Percentiles rank a stretch among this genome's conserved stretches.
phyloP scores from a whole-genome alignment of 2,797 vertebrate species.

The Glossophaga mutica region DNA sequence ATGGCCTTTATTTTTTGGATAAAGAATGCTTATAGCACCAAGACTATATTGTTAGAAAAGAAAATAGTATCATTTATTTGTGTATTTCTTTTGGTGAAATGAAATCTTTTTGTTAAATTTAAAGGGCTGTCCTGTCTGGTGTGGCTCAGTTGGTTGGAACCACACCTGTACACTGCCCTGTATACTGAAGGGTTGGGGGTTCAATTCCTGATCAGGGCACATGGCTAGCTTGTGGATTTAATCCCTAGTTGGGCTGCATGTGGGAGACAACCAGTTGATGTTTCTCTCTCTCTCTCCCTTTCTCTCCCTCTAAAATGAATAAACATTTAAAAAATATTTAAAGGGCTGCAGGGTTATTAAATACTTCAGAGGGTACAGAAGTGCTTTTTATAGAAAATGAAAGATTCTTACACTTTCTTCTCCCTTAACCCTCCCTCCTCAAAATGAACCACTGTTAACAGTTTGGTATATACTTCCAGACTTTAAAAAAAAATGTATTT shows the following conservation, averaged over 20 bases:
- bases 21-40: not conserved
- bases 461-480: not conserved
- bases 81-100: conserved; percentile 23
- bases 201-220: too few species aligned
- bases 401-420: not conserved
- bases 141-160: too few species aligned
- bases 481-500: not conserved
- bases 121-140: too few species aligned
- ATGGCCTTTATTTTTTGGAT: not conserved
- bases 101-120: not conserved
- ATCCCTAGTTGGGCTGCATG: too few species aligned
- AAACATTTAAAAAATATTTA: not conserved
- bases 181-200: too few species aligned
- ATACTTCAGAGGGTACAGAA: not conserved
- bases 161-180: too few species aligned
- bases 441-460: not conserved
- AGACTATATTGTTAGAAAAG: not conserved
- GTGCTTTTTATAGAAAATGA: not conserved
- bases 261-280: too few species aligned
- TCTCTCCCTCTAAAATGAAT: too few species aligned
- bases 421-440: not conserved
- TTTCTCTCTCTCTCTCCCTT: too few species aligned
- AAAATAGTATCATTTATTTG: not conserved
- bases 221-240: too few species aligned
- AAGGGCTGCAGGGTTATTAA: not conserved